Conservation (phyloP, 2,888 invertebrate species). For the Eudasyphora cyanicolor region DNA sequence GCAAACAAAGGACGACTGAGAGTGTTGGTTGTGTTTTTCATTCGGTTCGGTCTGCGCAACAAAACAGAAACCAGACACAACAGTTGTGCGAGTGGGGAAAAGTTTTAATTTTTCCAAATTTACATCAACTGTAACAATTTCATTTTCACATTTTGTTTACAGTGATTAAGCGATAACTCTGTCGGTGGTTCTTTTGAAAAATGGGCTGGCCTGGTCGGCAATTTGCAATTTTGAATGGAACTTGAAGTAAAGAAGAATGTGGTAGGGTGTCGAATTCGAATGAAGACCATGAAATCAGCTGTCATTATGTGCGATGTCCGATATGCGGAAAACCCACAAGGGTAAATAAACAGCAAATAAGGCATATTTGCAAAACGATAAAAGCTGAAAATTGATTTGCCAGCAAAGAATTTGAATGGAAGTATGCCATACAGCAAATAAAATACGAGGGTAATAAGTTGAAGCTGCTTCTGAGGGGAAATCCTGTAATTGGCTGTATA, state of each 20-base stretch:
- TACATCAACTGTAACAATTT: conserved; percentile 33
- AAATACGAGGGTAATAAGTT: background rate
- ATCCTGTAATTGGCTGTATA: background rate
- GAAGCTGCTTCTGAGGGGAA: background rate
- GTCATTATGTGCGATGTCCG: background rate
- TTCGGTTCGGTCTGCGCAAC: background rate
- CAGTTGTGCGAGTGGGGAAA: conserved; percentile 5
- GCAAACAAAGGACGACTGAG: background rate
- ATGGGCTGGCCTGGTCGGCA: background rate
- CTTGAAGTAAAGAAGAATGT: background rate
- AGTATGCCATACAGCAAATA: background rate
- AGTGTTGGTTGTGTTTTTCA: background rate
- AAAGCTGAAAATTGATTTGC: background rate
- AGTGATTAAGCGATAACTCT: conserved; percentile 42
- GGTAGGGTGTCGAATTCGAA: conserved; percentile 8
- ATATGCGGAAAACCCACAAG: conserved; percentile 4
- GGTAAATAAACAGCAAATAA: background rate
- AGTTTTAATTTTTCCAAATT: conserved; percentile 4
- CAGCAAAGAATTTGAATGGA: too few relatives aligned
- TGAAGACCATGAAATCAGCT: conserved; percentile 12
- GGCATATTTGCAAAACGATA: background rate
- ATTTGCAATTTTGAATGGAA: background rate
- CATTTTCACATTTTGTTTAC: conserved; percentile 20
- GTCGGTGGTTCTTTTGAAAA: background rate
- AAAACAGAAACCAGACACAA: conserved; percentile 46